Percentiles rank a stretch among this genome's conserved stretches.
These are phyloP conservation scores for Apostichopus parvimensis DNA, from an alignment of 35 echinoderm and acorn worm genomes.

Conservation along the genomic window DNA sequence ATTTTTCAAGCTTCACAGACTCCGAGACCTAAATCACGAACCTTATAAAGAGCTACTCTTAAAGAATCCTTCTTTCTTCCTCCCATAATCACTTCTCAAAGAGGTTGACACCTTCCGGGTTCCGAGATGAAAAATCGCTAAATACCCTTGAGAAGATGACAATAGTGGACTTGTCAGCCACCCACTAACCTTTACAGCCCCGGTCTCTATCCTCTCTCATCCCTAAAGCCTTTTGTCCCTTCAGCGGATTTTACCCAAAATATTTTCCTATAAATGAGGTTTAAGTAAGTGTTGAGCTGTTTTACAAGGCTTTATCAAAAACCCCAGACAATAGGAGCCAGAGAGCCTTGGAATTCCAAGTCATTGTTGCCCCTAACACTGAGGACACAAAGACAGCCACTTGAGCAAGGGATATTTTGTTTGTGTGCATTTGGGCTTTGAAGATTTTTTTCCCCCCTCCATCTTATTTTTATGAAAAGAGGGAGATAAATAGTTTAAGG, in stretches of 20 bases:
- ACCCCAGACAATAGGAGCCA: conserved; percentile 18
- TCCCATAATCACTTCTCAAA: conserved; percentile 37
- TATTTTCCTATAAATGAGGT: conserved; percentile 47
- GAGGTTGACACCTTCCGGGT: conserved; percentile 30
- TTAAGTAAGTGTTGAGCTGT: conserved; percentile 11
- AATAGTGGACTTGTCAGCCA: conserved; percentile 29
- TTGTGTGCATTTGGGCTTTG: conserved; percentile 24
- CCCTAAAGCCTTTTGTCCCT: neutral
- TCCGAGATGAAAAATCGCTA: conserved; percentile 35
- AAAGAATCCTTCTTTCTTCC: conserved; percentile 9
- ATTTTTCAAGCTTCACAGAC: neutral
- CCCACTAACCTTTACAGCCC: conserved; percentile 15
- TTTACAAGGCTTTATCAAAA: conserved; percentile 34
- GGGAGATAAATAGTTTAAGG: conserved; percentile 23
- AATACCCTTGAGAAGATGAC: conserved; percentile 38
- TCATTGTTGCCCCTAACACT: conserved; percentile 15
- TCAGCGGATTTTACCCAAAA: conserved; percentile 38
- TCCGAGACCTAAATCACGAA: neutral
- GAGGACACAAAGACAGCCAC: conserved; percentile 24
- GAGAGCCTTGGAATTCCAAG: conserved; percentile 22
- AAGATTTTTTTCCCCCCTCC: neutral
- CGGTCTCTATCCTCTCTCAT: neutral
- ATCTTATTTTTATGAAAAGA: neutral
- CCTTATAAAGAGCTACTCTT: neutral
- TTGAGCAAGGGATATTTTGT: conserved; percentile 12